Evolutionary conservation across 2,797 vertebrate species (phyloP).

Genomic region (Aselliscus stoliczkanus): DNA sequence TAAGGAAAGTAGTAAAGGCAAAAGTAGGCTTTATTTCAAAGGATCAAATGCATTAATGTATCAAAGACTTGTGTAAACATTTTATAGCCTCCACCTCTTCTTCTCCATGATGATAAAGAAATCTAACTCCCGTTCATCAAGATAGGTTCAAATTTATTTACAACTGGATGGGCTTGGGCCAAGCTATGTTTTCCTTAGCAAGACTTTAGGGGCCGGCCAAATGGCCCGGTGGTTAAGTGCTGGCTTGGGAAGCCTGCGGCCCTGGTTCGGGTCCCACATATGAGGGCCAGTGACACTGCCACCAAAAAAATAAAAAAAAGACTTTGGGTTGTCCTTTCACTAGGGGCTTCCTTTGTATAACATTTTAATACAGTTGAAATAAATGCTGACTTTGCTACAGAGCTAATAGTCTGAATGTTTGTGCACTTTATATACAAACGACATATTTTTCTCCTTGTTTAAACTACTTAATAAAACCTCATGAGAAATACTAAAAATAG

Average conservation of each 20-base stretch:
- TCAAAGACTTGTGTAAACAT: background rate
- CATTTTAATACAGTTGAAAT: slow-evolving; percentile 12
- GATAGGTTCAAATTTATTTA: background rate
- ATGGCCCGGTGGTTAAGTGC: too few relatives aligned
- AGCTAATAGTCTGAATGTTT: slow-evolving; percentile 15
- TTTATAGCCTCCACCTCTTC: background rate
- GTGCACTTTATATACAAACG: background rate
- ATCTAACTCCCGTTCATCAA: background rate
- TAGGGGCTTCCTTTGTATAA: background rate
- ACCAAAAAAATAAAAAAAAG: too few relatives aligned
- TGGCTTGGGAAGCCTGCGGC: too few relatives aligned
- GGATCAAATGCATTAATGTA: background rate
- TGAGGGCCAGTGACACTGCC: too few relatives aligned
- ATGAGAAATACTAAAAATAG: slow-evolving; percentile 45
- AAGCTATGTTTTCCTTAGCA: background rate
- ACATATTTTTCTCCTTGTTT: slow-evolving; percentile 48
- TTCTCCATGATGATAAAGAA: background rate
- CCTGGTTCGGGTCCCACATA: too few relatives aligned
- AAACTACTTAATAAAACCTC: slow-evolving; percentile 47
- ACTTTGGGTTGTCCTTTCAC: background rate
- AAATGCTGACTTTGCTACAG: background rate
- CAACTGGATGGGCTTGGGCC: background rate
- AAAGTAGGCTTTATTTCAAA: slow-evolving; percentile 4
- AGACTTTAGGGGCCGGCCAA: too few relatives aligned
- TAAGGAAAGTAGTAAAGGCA: background rate